Evolutionary conservation across 2,797 vertebrate species (phyloP).

Genomic region (Anas acuta): DNA sequence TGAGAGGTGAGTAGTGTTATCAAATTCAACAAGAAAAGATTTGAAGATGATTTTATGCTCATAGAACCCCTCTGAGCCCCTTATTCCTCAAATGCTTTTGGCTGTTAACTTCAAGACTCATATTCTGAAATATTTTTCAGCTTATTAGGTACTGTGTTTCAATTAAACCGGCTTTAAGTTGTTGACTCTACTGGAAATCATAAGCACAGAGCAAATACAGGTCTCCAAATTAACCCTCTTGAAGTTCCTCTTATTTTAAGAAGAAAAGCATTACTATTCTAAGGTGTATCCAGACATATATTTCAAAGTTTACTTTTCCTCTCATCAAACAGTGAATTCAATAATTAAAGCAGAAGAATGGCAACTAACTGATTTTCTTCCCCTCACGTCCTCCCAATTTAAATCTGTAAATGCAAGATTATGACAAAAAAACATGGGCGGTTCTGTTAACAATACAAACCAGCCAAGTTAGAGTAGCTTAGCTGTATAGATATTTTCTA

Average conservation of each 20-base stretch:
- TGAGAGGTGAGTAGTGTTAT: background rate
- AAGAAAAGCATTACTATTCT: background rate
- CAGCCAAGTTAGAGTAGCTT: background rate
- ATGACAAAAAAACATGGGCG: background rate
- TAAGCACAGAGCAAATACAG: background rate
- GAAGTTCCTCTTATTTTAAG: background rate
- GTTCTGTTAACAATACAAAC: background rate
- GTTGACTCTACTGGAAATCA: background rate
- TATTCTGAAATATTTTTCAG: background rate
- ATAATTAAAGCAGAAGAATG: background rate
- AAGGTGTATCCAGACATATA: background rate
- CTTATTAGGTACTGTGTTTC: background rate
- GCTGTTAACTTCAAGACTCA: background rate
- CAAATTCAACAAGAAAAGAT: background rate
- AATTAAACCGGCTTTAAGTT: background rate
- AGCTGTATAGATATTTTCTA: background rate
- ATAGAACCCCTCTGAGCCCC: background rate
- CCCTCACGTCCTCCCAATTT: background rate
- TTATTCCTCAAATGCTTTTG: background rate
- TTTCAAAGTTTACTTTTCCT: background rate
- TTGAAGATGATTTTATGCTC: background rate
- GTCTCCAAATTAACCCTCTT: background rate
- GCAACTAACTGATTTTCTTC: background rate
- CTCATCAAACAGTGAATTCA: background rate
- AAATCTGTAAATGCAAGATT: background rate